Conservation (phyloP, 2,113 vertebrate genomes). For the Symphodus melops region DNA sequence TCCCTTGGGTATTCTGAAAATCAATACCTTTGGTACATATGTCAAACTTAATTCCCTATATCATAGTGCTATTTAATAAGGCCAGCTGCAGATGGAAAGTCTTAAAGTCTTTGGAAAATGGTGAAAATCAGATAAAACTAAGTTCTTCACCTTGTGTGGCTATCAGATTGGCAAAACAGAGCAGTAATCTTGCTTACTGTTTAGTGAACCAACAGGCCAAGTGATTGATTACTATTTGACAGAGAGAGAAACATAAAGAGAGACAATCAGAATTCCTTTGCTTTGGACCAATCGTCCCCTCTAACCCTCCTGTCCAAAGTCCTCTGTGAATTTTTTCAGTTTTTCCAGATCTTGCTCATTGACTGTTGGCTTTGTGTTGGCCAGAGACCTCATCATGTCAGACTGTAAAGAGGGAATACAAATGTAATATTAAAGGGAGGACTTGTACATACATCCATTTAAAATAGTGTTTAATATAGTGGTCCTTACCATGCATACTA, state of each 20-base stretch:
- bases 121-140: conserved; percentile 41
- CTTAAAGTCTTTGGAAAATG: conserved; percentile 53
- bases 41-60: conserved; percentile 21
- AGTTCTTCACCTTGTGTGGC: conserved; percentile 42
- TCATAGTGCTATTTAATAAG: conserved; percentile 15
- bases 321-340: conserved; percentile 97
- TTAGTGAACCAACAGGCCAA: conserved; percentile 22
- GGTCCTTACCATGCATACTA: conserved; percentile 90
- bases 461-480: neutral
- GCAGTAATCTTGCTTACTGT: conserved; percentile 22
- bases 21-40: conserved; percentile 33
- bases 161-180: conserved; percentile 41
- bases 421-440: neutral
- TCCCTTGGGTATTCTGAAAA: conserved; percentile 7
- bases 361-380: conserved; percentile 94
- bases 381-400: conserved; percentile 91
- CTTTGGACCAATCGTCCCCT: conserved; percentile 66
- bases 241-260: conserved; percentile 45
- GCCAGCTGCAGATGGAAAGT: conserved; percentile 28
- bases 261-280: conserved; percentile 72
- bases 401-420: conserved; percentile 73
- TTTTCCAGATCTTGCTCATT: conserved; percentile 96
- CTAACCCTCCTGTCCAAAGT: conserved; percentile 99
- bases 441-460: neutral
- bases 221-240: conserved; percentile 48